Conservation (phyloP, 92 coral and sea anemone genomes). For the Paramuricea clavata region DNA sequence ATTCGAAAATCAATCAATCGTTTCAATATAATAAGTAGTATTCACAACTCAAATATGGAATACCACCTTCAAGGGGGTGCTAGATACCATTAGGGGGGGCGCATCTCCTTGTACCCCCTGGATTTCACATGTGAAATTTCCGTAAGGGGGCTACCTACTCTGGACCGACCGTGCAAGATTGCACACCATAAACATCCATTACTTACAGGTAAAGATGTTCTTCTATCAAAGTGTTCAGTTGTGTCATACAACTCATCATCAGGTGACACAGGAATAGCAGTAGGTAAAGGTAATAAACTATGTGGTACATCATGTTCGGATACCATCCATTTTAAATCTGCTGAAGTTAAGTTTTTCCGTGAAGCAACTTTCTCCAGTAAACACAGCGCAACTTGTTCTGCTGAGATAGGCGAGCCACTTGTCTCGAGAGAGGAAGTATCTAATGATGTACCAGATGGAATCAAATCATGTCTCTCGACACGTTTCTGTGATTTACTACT, state of each 20-base stretch:
- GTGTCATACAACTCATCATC: slow-evolving; percentile 78
- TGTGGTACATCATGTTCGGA: slow-evolving; percentile 96
- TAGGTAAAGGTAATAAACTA: slow-evolving; percentile 88
- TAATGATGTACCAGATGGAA: background rate
- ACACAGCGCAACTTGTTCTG: slow-evolving; percentile 93
- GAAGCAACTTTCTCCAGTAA: slow-evolving; percentile 89
- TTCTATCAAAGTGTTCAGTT: slow-evolving; percentile 27
- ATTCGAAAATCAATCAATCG: too few relatives aligned
- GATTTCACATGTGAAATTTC: too few relatives aligned
- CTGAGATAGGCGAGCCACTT: slow-evolving; percentile 78
- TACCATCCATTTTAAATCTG: slow-evolving; percentile 95
- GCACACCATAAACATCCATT: background rate
- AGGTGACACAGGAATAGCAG: slow-evolving; percentile 89
- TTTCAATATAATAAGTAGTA: too few relatives aligned
- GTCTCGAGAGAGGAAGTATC: slow-evolving; percentile 24
- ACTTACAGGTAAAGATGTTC: slow-evolving; percentile 77
- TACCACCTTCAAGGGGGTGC: too few relatives aligned
- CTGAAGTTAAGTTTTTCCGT: slow-evolving; percentile 89
- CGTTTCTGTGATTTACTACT: background rate
- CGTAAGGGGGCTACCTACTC: too few relatives aligned
- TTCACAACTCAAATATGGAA: too few relatives aligned
- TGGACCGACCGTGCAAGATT: too few relatives aligned
- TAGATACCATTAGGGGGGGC: too few relatives aligned
- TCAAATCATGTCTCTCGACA: background rate
- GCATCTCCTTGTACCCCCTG: too few relatives aligned